These are phyloP conservation scores for Tenthredo livida DNA, from an alignment of 2,888 invertebrate genomes.

Conservation along the genomic window DNA sequence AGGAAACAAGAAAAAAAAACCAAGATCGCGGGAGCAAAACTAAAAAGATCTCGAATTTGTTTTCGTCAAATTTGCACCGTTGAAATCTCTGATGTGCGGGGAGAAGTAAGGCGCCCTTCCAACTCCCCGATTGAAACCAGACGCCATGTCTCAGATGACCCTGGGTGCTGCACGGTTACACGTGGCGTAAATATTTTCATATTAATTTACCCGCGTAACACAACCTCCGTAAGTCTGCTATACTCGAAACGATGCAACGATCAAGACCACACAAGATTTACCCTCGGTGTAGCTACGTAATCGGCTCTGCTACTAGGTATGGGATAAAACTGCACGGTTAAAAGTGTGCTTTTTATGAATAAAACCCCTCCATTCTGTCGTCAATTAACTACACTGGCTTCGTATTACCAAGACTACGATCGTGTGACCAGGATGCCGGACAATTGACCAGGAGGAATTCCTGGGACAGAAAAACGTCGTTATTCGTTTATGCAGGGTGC, in stretches of 20 bases:
- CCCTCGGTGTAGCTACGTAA: not conserved
- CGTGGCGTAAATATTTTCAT: slow-evolving; percentile 76
- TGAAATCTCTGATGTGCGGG: slow-evolving; percentile 4
- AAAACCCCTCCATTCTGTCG: not conserved
- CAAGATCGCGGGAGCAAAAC: too few relatives aligned
- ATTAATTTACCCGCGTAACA: slow-evolving; percentile 75
- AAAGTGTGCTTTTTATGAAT: slow-evolving; percentile 34
- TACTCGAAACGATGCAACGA: slow-evolving; percentile 4
- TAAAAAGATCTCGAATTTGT: not conserved
- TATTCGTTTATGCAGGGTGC: not conserved
- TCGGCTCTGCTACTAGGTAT: not conserved
- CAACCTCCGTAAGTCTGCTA: slow-evolving; percentile 71
- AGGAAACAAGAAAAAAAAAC: not conserved
- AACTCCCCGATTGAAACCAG: slow-evolving; percentile 66
- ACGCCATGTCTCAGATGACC: slow-evolving; percentile 76
- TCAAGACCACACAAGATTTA: slow-evolving; percentile 41
- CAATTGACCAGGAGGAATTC: slow-evolving; percentile 10
- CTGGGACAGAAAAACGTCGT: not conserved
- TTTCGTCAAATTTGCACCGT: slow-evolving; percentile 5
- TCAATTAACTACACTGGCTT: slow-evolving; percentile 24
- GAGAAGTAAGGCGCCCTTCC: slow-evolving; percentile 18
- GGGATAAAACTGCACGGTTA: slow-evolving; percentile 17
- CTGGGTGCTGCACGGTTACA: slow-evolving; percentile 59
- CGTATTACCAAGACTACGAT: slow-evolving; percentile 23
- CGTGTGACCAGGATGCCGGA: slow-evolving; percentile 27